Evolutionary conservation across 1,140 invertebrate species (phyloP), one percentile per base, ranked within the genome.

Genomic region (Plectus sambesii): DNA sequence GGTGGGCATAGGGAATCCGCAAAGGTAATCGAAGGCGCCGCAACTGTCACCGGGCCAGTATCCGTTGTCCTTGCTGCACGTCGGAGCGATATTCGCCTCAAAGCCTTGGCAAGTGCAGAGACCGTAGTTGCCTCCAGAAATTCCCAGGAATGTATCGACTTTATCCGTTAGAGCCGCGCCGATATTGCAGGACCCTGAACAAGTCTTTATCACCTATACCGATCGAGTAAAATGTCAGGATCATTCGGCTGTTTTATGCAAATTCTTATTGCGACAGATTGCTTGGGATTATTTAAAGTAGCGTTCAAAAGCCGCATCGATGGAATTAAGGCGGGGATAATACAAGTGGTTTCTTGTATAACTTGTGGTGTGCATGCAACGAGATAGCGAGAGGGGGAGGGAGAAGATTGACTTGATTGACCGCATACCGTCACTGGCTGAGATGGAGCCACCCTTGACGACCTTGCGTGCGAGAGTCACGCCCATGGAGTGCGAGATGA

Each of bases 401-500:
- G n/a, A n/a, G n/a, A n/a, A n/a, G n/a, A n/a, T n/a, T n/a, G n/a
- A 17, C n/a, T n/a, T 6, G 15, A 5, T 20, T 1, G 1, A 47
- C 12, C 39, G n/a, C 45, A 23, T 26, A 29, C 52, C 52, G 35
- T 54, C 52, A 2, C 24, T 5, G 30, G 22, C 52, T 20, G 5
- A 38, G 4, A 51, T 24, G n/a, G 35, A 17, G 24, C 56, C 56
- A 23, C 60, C 61, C 25, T 61, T 58, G 50, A 62, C 60, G 19
- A 60, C 40, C 23, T 52, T 51, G 37, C 60, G 47, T 5, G 47
- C 54, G 12, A 62, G 25, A 19, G 61, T 63, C 3, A 62, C 61
- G 20, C 61, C 61, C 61, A 62, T 62, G 12, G 61, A 63, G 36
- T 62, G 61, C 5, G 54, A 39, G 19, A 62, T 50, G 3, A 62